Evolutionary conservation across 2,888 invertebrate species (phyloP).

Genomic region (Eupithecia pulchellata): DNA sequence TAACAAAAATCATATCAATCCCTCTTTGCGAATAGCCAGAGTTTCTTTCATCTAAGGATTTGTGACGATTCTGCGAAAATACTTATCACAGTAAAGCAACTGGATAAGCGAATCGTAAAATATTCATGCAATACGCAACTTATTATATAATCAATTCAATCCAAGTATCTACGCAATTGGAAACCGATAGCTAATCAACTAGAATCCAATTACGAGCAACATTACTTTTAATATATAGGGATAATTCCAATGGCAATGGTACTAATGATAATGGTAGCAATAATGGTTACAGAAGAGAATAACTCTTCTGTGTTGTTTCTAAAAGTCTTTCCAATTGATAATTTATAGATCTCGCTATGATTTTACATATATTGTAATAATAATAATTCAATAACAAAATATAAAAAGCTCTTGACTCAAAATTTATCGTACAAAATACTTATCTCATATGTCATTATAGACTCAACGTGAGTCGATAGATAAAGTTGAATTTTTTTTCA

Average conservation of each 20-base stretch:
- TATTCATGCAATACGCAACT: background rate
- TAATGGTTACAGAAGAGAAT: background rate
- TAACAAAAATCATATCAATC: too few relatives aligned
- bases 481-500: constrained; percentile 67
- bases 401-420: constrained; percentile 5
- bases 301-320: background rate
- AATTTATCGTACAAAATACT: constrained; percentile 8
- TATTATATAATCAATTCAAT: background rate
- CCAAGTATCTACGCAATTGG: constrained; percentile 4
- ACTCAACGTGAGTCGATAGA: constrained; percentile 78
- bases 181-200: background rate
- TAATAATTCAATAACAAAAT: too few relatives aligned
- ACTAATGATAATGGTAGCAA: background rate
- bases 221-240: background rate
- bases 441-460: constrained; percentile 44
- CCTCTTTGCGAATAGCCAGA: too few relatives aligned
- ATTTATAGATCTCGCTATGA: constrained; percentile 1
- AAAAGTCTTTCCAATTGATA: background rate
- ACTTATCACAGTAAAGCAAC: background rate
- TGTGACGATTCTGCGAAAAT: background rate
- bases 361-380: background rate
- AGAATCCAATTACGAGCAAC: background rate
- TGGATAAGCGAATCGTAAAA: background rate
- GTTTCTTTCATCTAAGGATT: background rate
- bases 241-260: background rate